Percentiles rank a stretch among this genome's conserved stretches.
Conservation (phyloP, 2,113 vertebrate genomes). For the Neoarius graeffei region DNA sequence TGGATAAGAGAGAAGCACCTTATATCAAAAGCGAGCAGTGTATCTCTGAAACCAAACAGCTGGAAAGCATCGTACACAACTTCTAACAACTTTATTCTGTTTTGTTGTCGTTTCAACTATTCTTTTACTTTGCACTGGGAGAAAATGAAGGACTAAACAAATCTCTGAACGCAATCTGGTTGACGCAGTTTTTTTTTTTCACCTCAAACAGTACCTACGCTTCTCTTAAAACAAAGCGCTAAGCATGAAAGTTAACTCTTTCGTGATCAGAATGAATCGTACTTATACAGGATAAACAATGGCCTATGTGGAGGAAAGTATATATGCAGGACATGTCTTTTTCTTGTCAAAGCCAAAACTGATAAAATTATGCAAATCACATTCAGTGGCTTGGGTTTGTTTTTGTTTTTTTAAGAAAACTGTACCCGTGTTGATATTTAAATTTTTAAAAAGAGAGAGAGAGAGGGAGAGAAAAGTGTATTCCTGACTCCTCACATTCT, state of each 20-base stretch:
- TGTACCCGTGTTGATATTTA: conserved; percentile 35
- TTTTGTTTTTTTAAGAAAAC: conserved; percentile 16
- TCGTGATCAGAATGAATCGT: conserved; percentile 6
- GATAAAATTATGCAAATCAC: conserved; percentile 54
- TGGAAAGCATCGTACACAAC: conserved; percentile 67
- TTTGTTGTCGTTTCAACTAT: conserved; percentile 58
- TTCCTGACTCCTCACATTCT: conserved; percentile 18
- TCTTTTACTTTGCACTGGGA: conserved; percentile 72
- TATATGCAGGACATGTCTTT: conserved; percentile 42
- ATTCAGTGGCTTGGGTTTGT: conserved; percentile 40
- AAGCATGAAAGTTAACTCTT: conserved; percentile 25
- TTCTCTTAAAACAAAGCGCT: conserved; percentile 24
- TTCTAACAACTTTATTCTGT: conserved; percentile 54
- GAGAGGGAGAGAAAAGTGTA: conserved; percentile 11
- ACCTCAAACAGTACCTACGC: conserved; percentile 16
- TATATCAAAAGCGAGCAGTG: conserved; percentile 63
- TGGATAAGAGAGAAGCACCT: conserved; percentile 73
- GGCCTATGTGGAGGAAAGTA: conserved; percentile 45
- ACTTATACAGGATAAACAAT: conserved; percentile 35
- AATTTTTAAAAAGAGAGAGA: neutral
- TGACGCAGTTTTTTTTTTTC: neutral
- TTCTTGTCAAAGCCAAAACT: conserved; percentile 42
- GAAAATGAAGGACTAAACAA: conserved; percentile 35
- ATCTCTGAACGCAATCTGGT: neutral
- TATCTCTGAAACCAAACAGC: conserved; percentile 71